phyloP scores from a whole-genome alignment of 2,888 invertebrate genomes.

The Germaria angustata region DNA sequence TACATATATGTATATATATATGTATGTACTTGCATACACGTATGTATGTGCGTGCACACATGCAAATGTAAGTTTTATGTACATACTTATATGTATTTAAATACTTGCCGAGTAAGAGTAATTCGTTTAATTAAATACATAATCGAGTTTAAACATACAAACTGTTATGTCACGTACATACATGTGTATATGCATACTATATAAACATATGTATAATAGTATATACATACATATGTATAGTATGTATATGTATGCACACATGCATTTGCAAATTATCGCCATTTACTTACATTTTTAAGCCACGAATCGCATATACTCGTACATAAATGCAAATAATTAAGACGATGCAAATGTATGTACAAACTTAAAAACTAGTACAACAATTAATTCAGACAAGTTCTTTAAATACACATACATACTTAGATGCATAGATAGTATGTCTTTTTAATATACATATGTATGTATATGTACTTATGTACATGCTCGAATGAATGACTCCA shows the following conservation, averaged over 20 bases:
- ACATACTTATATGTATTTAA: not conserved
- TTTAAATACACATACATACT: not conserved
- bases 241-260: too few species aligned
- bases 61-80: too few species aligned
- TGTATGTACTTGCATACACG: too few species aligned
- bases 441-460: not conserved
- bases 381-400: slow-evolving; percentile 20
- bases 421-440: too few species aligned
- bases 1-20: too few species aligned
- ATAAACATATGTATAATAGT: too few species aligned
- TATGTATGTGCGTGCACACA: too few species aligned
- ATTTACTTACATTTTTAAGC: not conserved
- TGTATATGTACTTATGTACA: not conserved
- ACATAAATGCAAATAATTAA: not conserved
- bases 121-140: not conserved
- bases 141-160: not conserved
- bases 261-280: not conserved
- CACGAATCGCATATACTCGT: not conserved
- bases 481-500: slow-evolving; percentile 11
- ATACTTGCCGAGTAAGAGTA: not conserved
- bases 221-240: too few species aligned
- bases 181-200: not conserved
- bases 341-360: slow-evolving; percentile 4
- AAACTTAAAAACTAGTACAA: not conserved
- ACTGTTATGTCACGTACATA: not conserved